Conservation (phyloP, 2,797 vertebrate species). For the Lacerta viridis region DNA sequence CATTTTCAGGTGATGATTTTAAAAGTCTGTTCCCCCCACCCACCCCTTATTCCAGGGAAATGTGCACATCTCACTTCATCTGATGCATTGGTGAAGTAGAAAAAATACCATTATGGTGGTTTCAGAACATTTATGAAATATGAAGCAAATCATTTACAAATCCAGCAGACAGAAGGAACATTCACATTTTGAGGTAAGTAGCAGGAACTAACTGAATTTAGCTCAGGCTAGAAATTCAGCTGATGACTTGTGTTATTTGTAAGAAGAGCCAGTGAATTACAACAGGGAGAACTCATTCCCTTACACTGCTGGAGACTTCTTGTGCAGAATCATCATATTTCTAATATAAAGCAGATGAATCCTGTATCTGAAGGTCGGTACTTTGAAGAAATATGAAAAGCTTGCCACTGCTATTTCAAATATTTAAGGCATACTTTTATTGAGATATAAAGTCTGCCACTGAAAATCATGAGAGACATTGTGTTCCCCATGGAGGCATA, state of each 20-base stretch:
- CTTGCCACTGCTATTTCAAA: constrained; percentile 61
- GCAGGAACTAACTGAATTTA: constrained; percentile 41
- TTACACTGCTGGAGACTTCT: constrained; percentile 36
- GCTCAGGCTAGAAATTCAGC: constrained; percentile 14
- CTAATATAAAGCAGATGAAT: constrained; percentile 67
- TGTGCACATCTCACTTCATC: constrained; percentile 7
- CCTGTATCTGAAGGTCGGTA: constrained; percentile 54
- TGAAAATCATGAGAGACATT: constrained; percentile 40
- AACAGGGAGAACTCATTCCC: constrained; percentile 47
- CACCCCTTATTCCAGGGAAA: background rate
- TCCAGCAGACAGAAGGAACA: background rate
- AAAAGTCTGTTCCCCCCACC: background rate
- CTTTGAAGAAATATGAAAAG: constrained; percentile 72
- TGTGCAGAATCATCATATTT: constrained; percentile 36
- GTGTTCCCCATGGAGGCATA: constrained; percentile 23
- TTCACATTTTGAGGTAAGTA: constrained; percentile 41
- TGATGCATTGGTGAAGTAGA: background rate
- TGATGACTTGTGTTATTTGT: constrained; percentile 32
- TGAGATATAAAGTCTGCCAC: constrained; percentile 54
- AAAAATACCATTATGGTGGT: background rate
- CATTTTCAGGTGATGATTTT: background rate
- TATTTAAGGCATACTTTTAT: constrained; percentile 57
- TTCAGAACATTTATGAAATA: constrained; percentile 23
- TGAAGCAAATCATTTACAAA: constrained; percentile 4
- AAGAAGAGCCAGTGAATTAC: constrained; percentile 46